phyloP scores from a whole-genome alignment of 2,113 vertebrate species.

The Rhinopomastus cyanomelas region DNA sequence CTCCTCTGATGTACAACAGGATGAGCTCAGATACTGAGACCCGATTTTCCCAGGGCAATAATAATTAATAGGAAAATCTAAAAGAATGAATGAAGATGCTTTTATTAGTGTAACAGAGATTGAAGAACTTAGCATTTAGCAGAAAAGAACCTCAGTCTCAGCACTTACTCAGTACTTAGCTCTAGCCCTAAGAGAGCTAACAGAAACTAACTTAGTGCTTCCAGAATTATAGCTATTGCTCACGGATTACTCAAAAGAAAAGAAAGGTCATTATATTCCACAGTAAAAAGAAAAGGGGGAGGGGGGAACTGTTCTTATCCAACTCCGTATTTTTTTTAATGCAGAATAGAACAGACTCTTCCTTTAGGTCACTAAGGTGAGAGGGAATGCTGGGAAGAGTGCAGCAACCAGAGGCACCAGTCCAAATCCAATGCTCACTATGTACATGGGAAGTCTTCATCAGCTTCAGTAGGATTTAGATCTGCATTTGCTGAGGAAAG shows the following conservation, averaged over 20 bases:
- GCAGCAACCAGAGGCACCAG: neutral
- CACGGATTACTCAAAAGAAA: neutral
- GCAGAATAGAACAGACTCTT: neutral
- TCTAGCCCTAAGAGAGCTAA: no score
- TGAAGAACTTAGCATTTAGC: constrained; percentile 15
- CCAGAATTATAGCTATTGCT: neutral
- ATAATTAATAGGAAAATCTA: constrained; percentile 25
- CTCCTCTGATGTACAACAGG: neutral
- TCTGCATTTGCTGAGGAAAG: neutral
- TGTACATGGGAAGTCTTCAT: neutral
- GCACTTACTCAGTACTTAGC: no score
- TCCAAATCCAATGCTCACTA: neutral
- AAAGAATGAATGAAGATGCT: neutral
- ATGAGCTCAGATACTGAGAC: constrained; percentile 5
- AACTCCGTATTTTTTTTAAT: neutral
- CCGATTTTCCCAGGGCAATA: constrained; percentile 19
- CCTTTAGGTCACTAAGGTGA: neutral
- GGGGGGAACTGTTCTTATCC: neutral
- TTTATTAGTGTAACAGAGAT: neutral
- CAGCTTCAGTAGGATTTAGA: neutral
- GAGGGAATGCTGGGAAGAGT: neutral
- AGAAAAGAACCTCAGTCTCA: neutral
- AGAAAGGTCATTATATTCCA: neutral
- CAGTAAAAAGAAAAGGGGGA: neutral
- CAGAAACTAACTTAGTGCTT: no score